Conservation (phyloP, 2,888 invertebrate species). For the Morinoia aosen region DNA sequence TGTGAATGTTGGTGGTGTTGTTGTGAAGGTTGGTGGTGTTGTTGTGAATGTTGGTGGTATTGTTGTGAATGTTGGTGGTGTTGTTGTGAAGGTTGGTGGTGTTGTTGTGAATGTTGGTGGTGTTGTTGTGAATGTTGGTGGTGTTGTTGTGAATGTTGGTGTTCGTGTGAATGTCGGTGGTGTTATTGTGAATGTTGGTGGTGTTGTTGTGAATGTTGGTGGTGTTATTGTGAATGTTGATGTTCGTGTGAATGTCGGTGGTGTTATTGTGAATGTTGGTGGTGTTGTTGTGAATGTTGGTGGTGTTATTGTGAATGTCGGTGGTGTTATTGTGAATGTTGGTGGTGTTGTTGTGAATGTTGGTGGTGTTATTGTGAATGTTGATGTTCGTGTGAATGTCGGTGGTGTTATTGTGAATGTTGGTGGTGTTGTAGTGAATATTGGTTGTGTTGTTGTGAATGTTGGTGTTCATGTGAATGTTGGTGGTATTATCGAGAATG, state of each 20-base stretch:
- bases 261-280: not conserved
- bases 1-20: not conserved
- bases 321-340: no score
- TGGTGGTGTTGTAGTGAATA: constrained; percentile 43
- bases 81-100: not conserved
- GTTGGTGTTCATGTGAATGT: no score
- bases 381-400: no score
- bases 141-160: no score
- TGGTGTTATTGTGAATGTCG: not conserved
- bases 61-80: no score
- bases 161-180: not conserved
- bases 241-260: no score
- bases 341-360: constrained; percentile 44
- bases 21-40: no score
- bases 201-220: constrained; percentile 34
- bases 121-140: not conserved
- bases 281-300: not conserved
- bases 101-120: no score
- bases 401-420: no score
- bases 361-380: not conserved
- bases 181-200: no score
- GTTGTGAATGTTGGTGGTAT: not conserved
- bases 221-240: no score
- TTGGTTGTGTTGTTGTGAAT: not conserved
- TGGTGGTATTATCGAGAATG: not conserved